These are phyloP conservation scores for Cyclargus thomasi DNA, from an alignment of 1,140 invertebrate genomes.

Conservation along the genomic window DNA sequence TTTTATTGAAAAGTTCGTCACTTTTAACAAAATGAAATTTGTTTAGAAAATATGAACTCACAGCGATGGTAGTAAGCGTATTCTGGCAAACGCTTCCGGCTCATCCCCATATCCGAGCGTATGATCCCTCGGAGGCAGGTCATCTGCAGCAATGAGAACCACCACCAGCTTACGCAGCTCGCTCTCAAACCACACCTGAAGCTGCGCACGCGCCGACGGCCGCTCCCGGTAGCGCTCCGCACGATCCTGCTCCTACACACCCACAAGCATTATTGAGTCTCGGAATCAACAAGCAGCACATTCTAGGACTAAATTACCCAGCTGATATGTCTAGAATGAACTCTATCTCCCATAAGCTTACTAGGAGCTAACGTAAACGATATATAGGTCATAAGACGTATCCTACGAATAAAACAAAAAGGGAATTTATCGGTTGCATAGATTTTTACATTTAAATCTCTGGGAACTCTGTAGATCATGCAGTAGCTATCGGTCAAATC, in stretches of 20 bases:
- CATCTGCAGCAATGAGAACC: conserved; percentile 88
- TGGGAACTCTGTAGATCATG: not conserved
- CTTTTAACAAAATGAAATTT: not conserved
- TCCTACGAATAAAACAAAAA: conserved; percentile 30
- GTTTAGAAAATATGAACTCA: conserved; percentile 75
- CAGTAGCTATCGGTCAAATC: conserved; percentile 14
- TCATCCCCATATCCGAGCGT: conserved; percentile 82
- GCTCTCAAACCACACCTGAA: conserved; percentile 90
- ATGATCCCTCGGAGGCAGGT: conserved; percentile 85
- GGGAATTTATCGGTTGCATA: conserved; percentile 25
- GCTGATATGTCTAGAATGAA: conserved; percentile 15
- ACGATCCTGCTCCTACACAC: conserved; percentile 61
- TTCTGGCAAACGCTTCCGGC: conserved; percentile 89
- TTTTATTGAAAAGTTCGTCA: not conserved
- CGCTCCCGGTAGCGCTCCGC: conserved; percentile 84
- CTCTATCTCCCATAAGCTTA: conserved; percentile 20
- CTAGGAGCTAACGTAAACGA: conserved; percentile 22
- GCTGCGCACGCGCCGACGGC: conserved; percentile 84
- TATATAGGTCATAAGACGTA: conserved; percentile 27
- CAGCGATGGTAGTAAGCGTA: conserved; percentile 85
- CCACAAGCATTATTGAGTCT: conserved; percentile 16
- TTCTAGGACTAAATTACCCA: conserved; percentile 15
- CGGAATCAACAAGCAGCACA: not conserved
- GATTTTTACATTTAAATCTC: not conserved
- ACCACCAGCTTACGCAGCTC: conserved; percentile 88